These are phyloP conservation scores for Phortica magna DNA, from an alignment of 2,888 invertebrate genomes.

Conservation along the genomic window DNA sequence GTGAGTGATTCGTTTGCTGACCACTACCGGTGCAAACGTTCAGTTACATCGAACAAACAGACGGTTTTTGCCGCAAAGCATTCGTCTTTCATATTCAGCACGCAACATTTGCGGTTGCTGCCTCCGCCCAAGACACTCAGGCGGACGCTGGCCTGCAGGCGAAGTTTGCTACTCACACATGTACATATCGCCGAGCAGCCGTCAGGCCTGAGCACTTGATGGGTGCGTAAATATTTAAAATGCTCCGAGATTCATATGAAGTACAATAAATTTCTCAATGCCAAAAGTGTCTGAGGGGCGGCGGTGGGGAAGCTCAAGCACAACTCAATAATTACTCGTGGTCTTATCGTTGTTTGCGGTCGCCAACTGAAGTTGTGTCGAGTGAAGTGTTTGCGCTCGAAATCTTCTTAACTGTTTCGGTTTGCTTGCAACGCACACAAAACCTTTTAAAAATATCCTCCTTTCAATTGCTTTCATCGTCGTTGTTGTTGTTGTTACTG, in stretches of 20 bases:
- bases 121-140: not conserved
- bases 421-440: conserved; percentile 9
- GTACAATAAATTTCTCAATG: too few species aligned
- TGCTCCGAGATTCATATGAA: too few species aligned
- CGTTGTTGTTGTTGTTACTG: not conserved
- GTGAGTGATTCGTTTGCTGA: not conserved
- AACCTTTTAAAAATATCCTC: conserved; percentile 26
- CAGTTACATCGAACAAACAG: conserved; percentile 60
- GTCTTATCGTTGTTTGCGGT: not conserved
- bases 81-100: conserved; percentile 66
- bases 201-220: too few species aligned
- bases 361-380: not conserved
- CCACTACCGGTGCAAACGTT: not conserved
- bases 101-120: not conserved
- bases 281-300: too few species aligned
- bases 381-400: not conserved
- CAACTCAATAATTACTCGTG: not conserved
- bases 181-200: too few species aligned
- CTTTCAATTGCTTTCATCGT: conserved; percentile 14
- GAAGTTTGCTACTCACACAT: too few species aligned
- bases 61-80: conserved; percentile 64
- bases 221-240: too few species aligned
- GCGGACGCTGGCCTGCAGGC: too few species aligned
- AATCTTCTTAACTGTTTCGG: conserved; percentile 1
- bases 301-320: too few species aligned